Evolutionary conservation across 2,888 invertebrate species (phyloP).

Genomic region (Buathra laborator): DNA sequence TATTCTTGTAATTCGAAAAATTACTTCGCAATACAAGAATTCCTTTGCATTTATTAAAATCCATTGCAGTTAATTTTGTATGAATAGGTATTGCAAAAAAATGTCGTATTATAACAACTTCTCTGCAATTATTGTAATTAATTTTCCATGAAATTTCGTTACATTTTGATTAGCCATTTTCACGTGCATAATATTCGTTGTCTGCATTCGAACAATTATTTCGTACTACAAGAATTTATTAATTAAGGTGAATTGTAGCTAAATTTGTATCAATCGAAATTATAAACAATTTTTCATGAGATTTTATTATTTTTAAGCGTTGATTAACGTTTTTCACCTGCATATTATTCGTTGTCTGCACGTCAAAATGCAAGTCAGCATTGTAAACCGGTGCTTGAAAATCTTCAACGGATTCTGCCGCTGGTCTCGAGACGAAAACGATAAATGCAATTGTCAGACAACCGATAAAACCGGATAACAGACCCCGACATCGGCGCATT

Average conservation of each 20-base stretch:
- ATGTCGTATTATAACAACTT: neutral
- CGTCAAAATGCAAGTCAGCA: conserved; percentile 12
- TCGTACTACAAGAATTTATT: too few species aligned
- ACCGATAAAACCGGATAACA: conserved; percentile 71
- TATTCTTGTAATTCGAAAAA: neutral
- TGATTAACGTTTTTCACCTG: conserved; percentile 37
- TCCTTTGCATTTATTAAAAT: neutral
- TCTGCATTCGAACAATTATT: too few species aligned
- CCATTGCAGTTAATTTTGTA: neutral
- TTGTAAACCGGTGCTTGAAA: conserved; percentile 5
- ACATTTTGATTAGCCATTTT: neutral
- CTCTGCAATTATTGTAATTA: neutral
- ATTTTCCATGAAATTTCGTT: neutral
- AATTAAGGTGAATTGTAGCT: neutral
- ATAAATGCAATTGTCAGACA: conserved; percentile 75
- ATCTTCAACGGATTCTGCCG: conserved; percentile 62
- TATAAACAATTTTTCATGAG: too few species aligned
- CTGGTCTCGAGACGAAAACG: conserved; percentile 72
- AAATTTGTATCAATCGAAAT: neutral
- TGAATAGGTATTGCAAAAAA: neutral
- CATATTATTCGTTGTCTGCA: conserved; percentile 51
- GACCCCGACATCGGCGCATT: conserved; percentile 78
- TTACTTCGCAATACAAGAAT: neutral
- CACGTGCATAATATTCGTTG: neutral
- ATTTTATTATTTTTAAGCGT: neutral